Evolutionary conservation across 2,888 invertebrate genomes (phyloP).

Genomic region (Elysia crispata): DNA sequence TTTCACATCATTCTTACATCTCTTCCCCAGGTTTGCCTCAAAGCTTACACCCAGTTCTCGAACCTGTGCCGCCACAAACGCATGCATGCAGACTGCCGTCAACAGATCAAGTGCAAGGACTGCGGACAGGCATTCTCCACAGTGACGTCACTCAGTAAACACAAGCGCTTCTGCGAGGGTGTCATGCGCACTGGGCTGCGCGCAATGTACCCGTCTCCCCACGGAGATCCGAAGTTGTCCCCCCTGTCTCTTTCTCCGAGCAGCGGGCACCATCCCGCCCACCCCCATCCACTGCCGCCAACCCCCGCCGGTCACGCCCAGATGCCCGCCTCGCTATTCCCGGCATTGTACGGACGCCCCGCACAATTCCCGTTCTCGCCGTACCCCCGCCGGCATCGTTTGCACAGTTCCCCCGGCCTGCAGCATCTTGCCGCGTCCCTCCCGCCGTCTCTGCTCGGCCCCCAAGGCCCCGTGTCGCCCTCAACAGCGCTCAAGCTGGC

Average conservation of each 20-base stretch:
- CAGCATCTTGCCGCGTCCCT: conserved; percentile 42
- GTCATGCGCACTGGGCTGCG: conserved; percentile 71
- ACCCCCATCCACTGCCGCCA: conserved; percentile 48
- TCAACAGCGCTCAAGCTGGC: conserved; percentile 49
- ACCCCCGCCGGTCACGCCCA: conserved; percentile 45
- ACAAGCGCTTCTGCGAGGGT: conserved; percentile 96
- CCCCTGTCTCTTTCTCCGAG: conserved; percentile 52
- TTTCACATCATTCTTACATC: conserved; percentile 80
- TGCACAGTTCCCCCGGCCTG: conserved; percentile 43
- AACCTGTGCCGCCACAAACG: conserved; percentile 99
- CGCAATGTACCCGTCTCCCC: conserved; percentile 55
- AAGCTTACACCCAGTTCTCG: conserved; percentile 98
- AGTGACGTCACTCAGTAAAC: conserved; percentile 87
- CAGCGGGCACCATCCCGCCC: conserved; percentile 41
- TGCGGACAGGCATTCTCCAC: conserved; percentile 96
- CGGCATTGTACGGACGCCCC: conserved; percentile 38
- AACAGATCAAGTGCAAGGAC: conserved; percentile 93
- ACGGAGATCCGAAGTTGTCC: conserved; percentile 47
- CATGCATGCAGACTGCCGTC: conserved; percentile 97
- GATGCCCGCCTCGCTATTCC: conserved; percentile 43
- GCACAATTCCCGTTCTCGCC: conserved; percentile 49
- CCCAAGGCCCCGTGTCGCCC: conserved; percentile 45
- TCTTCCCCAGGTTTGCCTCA: conserved; percentile 92
- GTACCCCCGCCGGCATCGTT: conserved; percentile 49
- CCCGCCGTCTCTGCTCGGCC: conserved; percentile 42